Base-by-base conservation (phyloP, 2,113 vertebrate genomes). In the Podiceps cristatus region DNA sequence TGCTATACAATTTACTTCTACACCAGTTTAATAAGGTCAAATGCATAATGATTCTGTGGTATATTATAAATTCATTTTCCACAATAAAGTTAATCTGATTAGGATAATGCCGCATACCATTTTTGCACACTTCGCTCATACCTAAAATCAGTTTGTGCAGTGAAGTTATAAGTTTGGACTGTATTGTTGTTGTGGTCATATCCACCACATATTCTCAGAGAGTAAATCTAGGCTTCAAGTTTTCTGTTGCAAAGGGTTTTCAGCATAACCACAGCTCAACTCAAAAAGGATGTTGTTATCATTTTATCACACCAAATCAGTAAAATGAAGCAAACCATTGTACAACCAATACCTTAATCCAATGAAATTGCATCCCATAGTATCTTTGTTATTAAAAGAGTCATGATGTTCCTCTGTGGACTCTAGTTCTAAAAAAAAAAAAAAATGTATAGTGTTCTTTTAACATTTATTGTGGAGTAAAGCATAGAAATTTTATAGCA, bases 1-100 rank as follows among this genome's bases (percentile, higher is more conserved):
- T 92, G 53, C 37, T 86, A 64, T 81, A 90, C n/a, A 96, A 92
- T 97, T 91, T 97, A 90, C 87, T 96, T 97, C 91, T 94, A 88
- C 86, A 96, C 83, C 63, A 88, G 49, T 68, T 93, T 74, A 96
- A 87, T 95, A 95, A 96, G 60, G 68, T 96, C 90, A 92, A 96
- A 53, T 73, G 74, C 62, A 90, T 78, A 90, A 71, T 84, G 58
- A 96, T 85, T 95, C 75, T 91, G 55, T 83, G 77, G 22, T 56
- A 79, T 95, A 93, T 94, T 93, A 95, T 96, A 92, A 96, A 91
- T 91, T 75, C 19, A 76, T 90, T 97, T 96, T 93, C 66, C 69
- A 83, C 58, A 29, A n/a, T 55, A 58, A 85, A 96, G 67, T 72
- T 85, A 47, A 93, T 69, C 58, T 88, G 58, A 83, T 93, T 62